Evolutionary conservation across 2,113 vertebrate genomes (phyloP).

Genomic region (Leucoraja erinaceus): DNA sequence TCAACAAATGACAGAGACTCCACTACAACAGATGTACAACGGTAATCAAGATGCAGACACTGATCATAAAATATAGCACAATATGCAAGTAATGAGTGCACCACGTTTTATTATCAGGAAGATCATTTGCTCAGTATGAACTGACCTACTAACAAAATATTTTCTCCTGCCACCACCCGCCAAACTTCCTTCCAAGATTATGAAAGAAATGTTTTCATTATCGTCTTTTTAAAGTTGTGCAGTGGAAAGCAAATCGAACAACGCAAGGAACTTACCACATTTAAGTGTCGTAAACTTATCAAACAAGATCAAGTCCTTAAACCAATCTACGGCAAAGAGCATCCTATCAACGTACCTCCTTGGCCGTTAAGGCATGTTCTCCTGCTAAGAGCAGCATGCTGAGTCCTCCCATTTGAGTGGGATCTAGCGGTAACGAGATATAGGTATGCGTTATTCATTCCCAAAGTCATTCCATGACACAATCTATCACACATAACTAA

Average conservation of each 20-base stretch:
- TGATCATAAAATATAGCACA: not conserved
- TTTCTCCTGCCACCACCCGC: too few species aligned
- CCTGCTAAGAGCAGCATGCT: conserved; percentile 96
- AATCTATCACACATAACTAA: not conserved
- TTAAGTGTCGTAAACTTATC: not conserved
- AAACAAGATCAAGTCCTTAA: not conserved
- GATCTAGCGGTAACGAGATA: conserved; percentile 56
- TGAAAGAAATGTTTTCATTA: not conserved
- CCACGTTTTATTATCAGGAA: not conserved
- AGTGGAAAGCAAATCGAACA: not conserved
- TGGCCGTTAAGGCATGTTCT: conserved; percentile 85
- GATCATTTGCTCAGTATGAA: not conserved
- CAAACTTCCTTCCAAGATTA: not conserved
- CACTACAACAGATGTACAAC: not conserved
- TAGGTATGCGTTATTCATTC: not conserved
- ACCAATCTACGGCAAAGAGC: not conserved
- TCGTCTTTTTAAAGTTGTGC: not conserved
- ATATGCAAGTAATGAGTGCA: not conserved
- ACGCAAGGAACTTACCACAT: not conserved
- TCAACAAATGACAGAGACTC: not conserved
- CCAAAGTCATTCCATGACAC: not conserved
- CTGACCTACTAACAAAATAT: not conserved
- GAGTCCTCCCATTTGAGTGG: conserved; percentile 94
- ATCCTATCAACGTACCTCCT: conserved; percentile 68
- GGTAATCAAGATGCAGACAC: not conserved